These are phyloP conservation scores for Acropora yongei DNA, from an alignment of 64 coral and sea anemone genomes.

Conservation along the genomic window DNA sequence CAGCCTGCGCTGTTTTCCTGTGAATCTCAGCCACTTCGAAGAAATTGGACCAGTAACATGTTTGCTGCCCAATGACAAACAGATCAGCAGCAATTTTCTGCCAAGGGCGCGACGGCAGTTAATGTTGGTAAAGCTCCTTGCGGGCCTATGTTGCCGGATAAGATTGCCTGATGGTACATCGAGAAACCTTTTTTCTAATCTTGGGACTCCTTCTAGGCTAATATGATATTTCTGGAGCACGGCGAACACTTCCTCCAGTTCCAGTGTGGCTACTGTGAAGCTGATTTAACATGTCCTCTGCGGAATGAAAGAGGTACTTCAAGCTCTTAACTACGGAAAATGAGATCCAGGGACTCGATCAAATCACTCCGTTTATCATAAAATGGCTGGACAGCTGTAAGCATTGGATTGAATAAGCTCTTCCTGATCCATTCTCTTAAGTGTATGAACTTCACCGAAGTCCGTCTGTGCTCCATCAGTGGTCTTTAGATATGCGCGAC, in stretches of 20 bases:
- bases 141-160: constrained; percentile 34
- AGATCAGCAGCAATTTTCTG: constrained; percentile 40
- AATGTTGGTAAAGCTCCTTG: constrained; percentile 44
- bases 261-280: not conserved
- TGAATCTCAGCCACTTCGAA: constrained; percentile 57
- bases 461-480: no score
- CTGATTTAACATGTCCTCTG: not conserved
- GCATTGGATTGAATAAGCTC: not conserved
- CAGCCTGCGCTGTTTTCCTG: constrained; percentile 29
- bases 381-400: not conserved
- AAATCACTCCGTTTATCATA: not conserved
- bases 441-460: no score
- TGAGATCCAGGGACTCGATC: not conserved
- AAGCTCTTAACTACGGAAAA: no score
- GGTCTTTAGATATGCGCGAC: no score
- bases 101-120: constrained; percentile 43
- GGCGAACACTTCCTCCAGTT: not conserved
- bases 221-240: not conserved
- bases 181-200: constrained; percentile 44
- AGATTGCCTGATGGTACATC: constrained; percentile 43
- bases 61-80: constrained; percentile 39
- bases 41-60: constrained; percentile 41
- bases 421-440: no score
- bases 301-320: not conserved
- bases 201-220: not conserved